A percentile compares a stretch with the other conserved stretches of the same genome.
Evolutionary conservation across 2,888 invertebrate genomes (phyloP).

Genomic region (Isoperla grammatica): DNA sequence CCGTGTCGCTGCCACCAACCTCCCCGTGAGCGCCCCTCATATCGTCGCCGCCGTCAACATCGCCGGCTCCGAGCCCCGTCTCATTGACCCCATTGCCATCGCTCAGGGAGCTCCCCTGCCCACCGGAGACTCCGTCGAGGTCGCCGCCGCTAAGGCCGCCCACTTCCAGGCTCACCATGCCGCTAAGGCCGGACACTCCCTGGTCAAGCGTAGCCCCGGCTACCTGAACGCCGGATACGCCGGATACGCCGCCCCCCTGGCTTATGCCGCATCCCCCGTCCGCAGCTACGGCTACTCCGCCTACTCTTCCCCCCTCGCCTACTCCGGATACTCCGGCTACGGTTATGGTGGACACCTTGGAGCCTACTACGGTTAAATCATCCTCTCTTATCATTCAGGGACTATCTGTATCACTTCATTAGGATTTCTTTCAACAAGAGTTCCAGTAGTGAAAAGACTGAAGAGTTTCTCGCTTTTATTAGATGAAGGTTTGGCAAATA

Average conservation of each 20-base stretch:
- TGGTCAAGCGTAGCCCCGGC: neutral
- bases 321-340: slow-evolving; percentile 9
- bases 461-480: too few species aligned
- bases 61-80: slow-evolving; percentile 41
- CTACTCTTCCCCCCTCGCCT: slow-evolving; percentile 9
- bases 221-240: neutral
- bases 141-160: slow-evolving; percentile 46
- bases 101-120: slow-evolving; percentile 34
- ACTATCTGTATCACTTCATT: too few species aligned
- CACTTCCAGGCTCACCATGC: slow-evolving; percentile 49
- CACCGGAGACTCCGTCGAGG: slow-evolving; percentile 22
- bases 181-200: slow-evolving; percentile 36
- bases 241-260: slow-evolving; percentile 2
- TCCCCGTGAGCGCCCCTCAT: slow-evolving; percentile 42
- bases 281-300: neutral
- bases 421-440: too few species aligned
- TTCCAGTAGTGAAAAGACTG: too few species aligned
- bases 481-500: too few species aligned
- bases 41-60: slow-evolving; percentile 36
- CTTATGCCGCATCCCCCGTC: slow-evolving; percentile 1
- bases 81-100: slow-evolving; percentile 28
- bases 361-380: neutral
- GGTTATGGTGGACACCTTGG: slow-evolving; percentile 8
- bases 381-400: too few species aligned
- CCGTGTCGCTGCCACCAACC: slow-evolving; percentile 44